These are phyloP conservation scores for Cepaea nemoralis DNA, from an alignment of 1,140 invertebrate species.

Conservation along the genomic window DNA sequence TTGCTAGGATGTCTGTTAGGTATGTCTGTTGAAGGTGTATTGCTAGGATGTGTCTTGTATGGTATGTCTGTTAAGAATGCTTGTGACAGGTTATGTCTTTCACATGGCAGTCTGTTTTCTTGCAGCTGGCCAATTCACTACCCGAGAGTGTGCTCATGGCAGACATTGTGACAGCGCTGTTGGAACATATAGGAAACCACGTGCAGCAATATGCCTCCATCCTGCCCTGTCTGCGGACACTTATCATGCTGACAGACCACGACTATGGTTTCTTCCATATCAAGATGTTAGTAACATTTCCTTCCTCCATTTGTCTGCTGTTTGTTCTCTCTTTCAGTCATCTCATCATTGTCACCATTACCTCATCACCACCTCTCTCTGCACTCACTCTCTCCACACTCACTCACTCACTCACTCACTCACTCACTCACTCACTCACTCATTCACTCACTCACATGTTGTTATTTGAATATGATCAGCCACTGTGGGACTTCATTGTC, in stretches of 20 bases:
- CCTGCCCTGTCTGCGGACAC: constrained; percentile 79
- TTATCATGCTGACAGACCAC: constrained; percentile 85
- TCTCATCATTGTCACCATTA: not conserved
- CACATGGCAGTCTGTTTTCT: constrained; percentile 16
- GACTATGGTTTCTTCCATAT: constrained; percentile 87
- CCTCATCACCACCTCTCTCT: too few species aligned
- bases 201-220: constrained; percentile 80
- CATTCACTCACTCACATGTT: not conserved
- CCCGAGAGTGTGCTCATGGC: constrained; percentile 80
- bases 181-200: constrained; percentile 78
- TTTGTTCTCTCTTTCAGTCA: not conserved
- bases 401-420: not conserved
- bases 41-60: too few species aligned
- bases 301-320: not conserved
- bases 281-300: constrained; percentile 73
- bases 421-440: constrained; percentile 1
- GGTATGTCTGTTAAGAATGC: too few species aligned
- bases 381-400: constrained; percentile 1
- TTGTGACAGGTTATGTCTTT: too few species aligned
- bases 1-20: too few species aligned
- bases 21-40: too few species aligned
- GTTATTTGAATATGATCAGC: too few species aligned
- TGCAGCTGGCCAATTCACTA: constrained; percentile 78
- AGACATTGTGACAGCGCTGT: constrained; percentile 78
- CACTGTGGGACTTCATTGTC: too few species aligned